Evolutionary conservation across 2,888 invertebrate genomes (phyloP).

Genomic region (Drosophila rellima): DNA sequence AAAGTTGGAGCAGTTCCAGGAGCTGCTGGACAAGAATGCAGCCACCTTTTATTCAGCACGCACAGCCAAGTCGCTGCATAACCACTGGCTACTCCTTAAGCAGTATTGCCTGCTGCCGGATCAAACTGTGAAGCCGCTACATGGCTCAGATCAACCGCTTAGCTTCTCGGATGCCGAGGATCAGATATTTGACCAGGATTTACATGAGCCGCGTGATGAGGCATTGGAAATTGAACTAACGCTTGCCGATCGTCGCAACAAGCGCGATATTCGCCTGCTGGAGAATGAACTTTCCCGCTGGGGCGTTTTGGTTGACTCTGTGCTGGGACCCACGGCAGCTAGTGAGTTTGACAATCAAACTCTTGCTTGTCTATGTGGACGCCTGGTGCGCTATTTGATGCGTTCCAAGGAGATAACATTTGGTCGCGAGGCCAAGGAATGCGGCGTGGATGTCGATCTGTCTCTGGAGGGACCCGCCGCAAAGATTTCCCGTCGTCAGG

Average conservation of each 20-base stretch:
- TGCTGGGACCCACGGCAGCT: slow-evolving; percentile 91
- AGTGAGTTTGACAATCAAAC: slow-evolving; percentile 97
- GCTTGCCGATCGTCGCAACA: slow-evolving; percentile 91
- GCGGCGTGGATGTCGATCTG: slow-evolving; percentile 96
- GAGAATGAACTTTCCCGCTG: slow-evolving; percentile 96
- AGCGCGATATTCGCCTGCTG: slow-evolving; percentile 93
- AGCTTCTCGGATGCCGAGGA: slow-evolving; percentile 98
- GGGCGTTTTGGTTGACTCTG: slow-evolving; percentile 97
- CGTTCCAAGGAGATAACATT: slow-evolving; percentile 97
- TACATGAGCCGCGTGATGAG: slow-evolving; percentile 93
- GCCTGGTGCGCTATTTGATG: slow-evolving; percentile 97
- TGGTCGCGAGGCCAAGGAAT: slow-evolving; percentile 95
- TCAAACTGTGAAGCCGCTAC: slow-evolving; percentile 90
- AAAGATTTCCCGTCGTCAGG: slow-evolving; percentile 97
- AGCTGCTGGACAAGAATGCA: slow-evolving; percentile 92
- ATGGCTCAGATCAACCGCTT: slow-evolving; percentile 88
- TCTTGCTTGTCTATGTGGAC: slow-evolving; percentile 95
- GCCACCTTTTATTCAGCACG: slow-evolving; percentile 95
- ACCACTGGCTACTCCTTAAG: slow-evolving; percentile 97
- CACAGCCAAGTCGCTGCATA: slow-evolving; percentile 93
- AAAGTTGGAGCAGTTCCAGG: slow-evolving; percentile 92
- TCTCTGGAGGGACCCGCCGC: slow-evolving; percentile 97
- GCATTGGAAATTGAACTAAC: slow-evolving; percentile 92
- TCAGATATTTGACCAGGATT: slow-evolving; percentile 92
- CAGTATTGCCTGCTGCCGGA: slow-evolving; percentile 96